Evolutionary conservation across 2,113 vertebrate species (phyloP), one percentile per base, ranked within the genome.

Genomic region (Petroica traversi): DNA sequence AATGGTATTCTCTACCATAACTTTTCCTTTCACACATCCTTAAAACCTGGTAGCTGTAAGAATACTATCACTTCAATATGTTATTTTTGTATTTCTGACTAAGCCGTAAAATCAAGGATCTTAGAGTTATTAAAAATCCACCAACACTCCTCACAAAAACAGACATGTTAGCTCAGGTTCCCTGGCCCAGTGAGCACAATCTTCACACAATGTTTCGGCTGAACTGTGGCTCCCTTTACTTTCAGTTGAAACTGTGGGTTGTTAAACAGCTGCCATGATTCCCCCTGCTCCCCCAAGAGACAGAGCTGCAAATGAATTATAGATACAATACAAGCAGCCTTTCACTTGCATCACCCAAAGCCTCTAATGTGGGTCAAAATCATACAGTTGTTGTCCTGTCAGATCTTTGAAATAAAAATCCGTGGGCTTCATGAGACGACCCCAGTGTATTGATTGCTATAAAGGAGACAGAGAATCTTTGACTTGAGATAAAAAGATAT

Each of bases 251-350:
- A 59, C 78, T 71, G 51, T 29, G 51, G 29, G 63, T 51, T 96
- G 85, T 96, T 85, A 93, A 94, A 95, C 69, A 95, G 67, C 81
- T 95, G 85, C 67, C 67, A 68, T n/a, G 51, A 62, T 54, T 85
- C 51, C 48, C 49, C 26, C 20, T 0, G 0, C 12, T 75, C n/a
- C 52, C 91, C 12, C 88, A 73, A 52, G 93, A 95, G 94, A 93
- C 64, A 0, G 0, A 91, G 75, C 85, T 77, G 78, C 51, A 76
- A 48, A 94, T 95, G 71, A 95, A 94, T 94, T 89, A 94, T 94
- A 88, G 92, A 94, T 94, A 69, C 2, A 82, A 83, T 36, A 91
- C 74, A 73, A 92, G 54, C 55, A 89, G 61, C 3, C 55, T 59
- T 62, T 80, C 54, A 63, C 46, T 14, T 15, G 38, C 7, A 5